phyloP scores from a whole-genome alignment of 2,113 vertebrate genomes.

The Seriola quinqueradiata region DNA sequence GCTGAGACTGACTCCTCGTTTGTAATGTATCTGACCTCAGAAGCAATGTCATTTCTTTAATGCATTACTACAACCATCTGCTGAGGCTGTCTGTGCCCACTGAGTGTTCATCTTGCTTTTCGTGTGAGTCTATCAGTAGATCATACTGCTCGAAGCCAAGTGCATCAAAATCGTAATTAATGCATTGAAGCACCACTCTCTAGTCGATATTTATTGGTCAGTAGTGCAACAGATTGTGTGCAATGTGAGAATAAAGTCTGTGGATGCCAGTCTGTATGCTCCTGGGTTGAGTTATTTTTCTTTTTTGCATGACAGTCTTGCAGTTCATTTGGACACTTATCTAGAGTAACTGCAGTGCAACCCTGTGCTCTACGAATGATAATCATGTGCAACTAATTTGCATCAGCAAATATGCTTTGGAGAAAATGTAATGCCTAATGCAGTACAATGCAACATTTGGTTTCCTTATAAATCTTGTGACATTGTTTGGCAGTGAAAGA shows the following conservation, averaged over 20 bases:
- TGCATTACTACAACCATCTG: slow-evolving; percentile 7
- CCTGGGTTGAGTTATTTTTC: background rate
- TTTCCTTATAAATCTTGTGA: background rate
- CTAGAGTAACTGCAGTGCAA: background rate
- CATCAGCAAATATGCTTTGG: background rate
- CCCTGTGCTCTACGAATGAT: background rate
- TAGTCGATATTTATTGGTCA: slow-evolving; percentile 60
- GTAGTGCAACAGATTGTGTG: slow-evolving; percentile 19
- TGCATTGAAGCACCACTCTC: slow-evolving; percentile 24
- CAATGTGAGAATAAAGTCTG: slow-evolving; percentile 19
- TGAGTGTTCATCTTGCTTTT: slow-evolving; percentile 12
- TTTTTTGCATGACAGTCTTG: slow-evolving; percentile 5
- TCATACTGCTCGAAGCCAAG: slow-evolving; percentile 27
- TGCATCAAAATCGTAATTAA: slow-evolving; percentile 58
- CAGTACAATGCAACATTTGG: background rate
- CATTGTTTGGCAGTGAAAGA: background rate
- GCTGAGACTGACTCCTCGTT: background rate
- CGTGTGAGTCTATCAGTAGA: slow-evolving; percentile 1
- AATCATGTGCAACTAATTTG: background rate
- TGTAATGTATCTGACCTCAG: background rate
- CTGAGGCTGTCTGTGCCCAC: slow-evolving; percentile 1
- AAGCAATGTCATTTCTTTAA: slow-evolving; percentile 9
- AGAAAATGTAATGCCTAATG: background rate
- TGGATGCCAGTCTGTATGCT: background rate
- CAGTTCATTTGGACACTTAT: background rate